phyloP scores from a whole-genome alignment of 2,888 invertebrate species.

The Synanthedon tipuliformis region DNA sequence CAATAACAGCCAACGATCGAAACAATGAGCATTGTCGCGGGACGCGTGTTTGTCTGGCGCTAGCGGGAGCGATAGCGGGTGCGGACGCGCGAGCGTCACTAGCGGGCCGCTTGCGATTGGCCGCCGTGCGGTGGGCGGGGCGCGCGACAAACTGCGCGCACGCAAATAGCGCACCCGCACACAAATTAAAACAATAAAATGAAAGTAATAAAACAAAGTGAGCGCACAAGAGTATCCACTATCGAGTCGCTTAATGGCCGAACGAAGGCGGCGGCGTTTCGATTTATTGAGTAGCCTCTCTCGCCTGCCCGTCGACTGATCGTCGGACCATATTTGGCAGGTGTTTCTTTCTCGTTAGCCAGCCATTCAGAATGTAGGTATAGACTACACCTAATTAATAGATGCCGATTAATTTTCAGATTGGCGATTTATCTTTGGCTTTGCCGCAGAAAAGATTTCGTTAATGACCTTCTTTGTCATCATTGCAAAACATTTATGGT shows the following conservation, averaged over 20 bases:
- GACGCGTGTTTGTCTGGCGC: constrained; percentile 8
- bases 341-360: constrained; percentile 1
- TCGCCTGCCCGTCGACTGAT: constrained; percentile 17
- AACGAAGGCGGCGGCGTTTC: constrained; percentile 46
- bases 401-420: no score
- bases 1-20: constrained; percentile 59
- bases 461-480: no score
- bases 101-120: constrained; percentile 48
- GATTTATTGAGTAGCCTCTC: constrained; percentile 49
- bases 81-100: constrained; percentile 29
- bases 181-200: constrained; percentile 71
- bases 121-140: constrained; percentile 48
- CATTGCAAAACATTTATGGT: no score
- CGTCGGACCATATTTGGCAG: constrained; percentile 20
- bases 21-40: constrained; percentile 66
- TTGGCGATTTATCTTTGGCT: no score
- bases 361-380: not conserved
- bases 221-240: constrained; percentile 55
- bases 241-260: constrained; percentile 63
- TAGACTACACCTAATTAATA: no score
- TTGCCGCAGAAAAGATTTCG: no score
- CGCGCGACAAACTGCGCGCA: constrained; percentile 63
- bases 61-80: constrained; percentile 31
- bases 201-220: constrained; percentile 67
- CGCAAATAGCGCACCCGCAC: constrained; percentile 68